Percentiles rank a stretch among this genome's conserved stretches.
These are phyloP conservation scores for Cassiopea andromeda DNA, from an alignment of 30 jellyfish, hydroid and myxozoan genomes.

Conservation along the genomic window DNA sequence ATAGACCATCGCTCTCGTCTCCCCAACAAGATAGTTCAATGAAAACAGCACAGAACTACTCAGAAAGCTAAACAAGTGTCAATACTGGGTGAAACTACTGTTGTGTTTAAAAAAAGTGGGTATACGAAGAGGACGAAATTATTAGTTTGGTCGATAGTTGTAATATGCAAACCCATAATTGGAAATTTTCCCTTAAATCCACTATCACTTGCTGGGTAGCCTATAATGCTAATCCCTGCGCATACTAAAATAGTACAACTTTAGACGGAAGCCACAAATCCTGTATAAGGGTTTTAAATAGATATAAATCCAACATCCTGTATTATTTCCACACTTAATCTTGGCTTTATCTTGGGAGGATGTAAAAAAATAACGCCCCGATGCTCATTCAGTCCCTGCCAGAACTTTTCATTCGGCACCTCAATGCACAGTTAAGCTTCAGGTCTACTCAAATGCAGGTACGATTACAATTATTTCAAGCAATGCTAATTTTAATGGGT, in stretches of 20 bases:
- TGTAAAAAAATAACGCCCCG: constrained; percentile 5
- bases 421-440: background rate
- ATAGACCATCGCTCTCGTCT: no score
- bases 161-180: no score
- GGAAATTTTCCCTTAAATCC: background rate
- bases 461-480: no score
- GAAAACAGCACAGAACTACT: no score
- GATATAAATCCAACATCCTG: constrained; percentile 43
- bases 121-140: no score
- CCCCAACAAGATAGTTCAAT: no score
- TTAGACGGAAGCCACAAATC: constrained; percentile 28
- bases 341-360: constrained; percentile 32
- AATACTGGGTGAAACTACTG: no score
- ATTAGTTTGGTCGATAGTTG: no score
- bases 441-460: no score
- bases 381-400: background rate
- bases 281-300: background rate
- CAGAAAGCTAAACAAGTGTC: no score
- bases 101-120: no score
- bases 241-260: background rate
- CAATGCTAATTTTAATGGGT: no score
- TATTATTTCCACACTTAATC: constrained; percentile 10
- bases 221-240: background rate
- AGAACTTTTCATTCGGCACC: background rate
- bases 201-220: constrained; percentile 8